Base-by-base conservation (phyloP, 2,113 vertebrate genomes). In the Myotis brandtii region DNA sequence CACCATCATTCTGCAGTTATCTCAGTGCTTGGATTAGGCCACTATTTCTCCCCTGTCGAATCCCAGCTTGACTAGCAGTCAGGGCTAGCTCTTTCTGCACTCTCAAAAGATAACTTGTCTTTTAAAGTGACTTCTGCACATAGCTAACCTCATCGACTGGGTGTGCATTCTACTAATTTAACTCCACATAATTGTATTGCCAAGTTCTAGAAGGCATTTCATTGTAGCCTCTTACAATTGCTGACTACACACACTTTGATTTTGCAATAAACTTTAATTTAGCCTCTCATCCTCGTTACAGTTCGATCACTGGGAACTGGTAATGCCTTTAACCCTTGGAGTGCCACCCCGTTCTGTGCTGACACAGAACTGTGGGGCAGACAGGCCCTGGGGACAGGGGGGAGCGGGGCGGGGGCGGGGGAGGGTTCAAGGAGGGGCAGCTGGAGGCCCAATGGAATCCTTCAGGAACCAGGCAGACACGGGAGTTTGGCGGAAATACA, bases 51-150 rank as follows among this genome's bases (percentile, higher is more conserved):
- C 82, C 40, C 0, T 27, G 34, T 56, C 37, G 3, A 46, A 16
- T 81, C 75, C 18, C 6, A 1, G 13, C 88, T 43, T 56, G 30
- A 21, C 34, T 0, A 23, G 32, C 17, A 32, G 27, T 69, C 52
- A 9, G 30, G 77, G 88, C 59, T 16, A 4, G 40, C 40, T n/a
- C 16, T 69, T 70, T 85, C 64, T 79, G 52, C 37, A 64, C 72
- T 46, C 43, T 9, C 10, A 7, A 54, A 88, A 30, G 48, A 48
- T 17, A 50, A 54, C 54, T 54, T 64, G 37, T 73, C 59, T 79
- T 86, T 88, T 37, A 64, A 89, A 93, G 67, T 69, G 75, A 96
- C 88, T 94, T 86, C 69, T 83, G 54, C 43, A 79, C 52, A 50
- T 59, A n/a, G 59, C 27, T 18, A 32, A 67, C 46, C 83, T 86